Evolutionary conservation across 2,113 vertebrate genomes (phyloP).

Genomic region (Tonatia bakeri): DNA sequence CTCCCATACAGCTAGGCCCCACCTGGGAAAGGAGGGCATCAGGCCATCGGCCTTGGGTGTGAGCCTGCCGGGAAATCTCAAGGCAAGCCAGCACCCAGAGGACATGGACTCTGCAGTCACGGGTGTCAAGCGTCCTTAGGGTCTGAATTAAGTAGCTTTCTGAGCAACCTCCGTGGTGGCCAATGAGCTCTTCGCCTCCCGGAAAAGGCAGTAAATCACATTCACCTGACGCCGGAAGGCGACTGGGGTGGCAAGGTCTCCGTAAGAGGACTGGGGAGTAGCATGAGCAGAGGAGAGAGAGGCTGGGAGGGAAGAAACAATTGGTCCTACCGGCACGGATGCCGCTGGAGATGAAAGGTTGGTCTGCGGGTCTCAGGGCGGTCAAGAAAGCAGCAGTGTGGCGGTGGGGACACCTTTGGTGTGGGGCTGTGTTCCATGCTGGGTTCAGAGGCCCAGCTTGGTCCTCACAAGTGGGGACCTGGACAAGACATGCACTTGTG

Average conservation of each 20-base stretch:
- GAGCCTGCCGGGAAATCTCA: conserved; percentile 59
- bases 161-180: conserved; percentile 61
- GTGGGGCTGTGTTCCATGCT: not conserved
- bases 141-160: conserved; percentile 65
- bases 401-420: no score
- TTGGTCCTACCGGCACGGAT: not conserved
- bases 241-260: not conserved
- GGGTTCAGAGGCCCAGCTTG: not conserved
- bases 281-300: not conserved
- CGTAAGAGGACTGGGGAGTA: not conserved
- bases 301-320: not conserved
- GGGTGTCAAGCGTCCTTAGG: conserved; percentile 59
- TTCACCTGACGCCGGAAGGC: not conserved
- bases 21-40: conserved; percentile 58
- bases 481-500: not conserved
- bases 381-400: not conserved
- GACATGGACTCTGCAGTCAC: conserved; percentile 68
- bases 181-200: conserved; percentile 47
- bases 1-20: conserved; percentile 53
- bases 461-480: no score
- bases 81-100: conserved; percentile 69
- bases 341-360: not conserved
- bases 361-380: not conserved
- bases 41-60: conserved; percentile 36
- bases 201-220: no score